Base-by-base conservation (phyloP, 2,888 invertebrate species). In the Mythimna lalbum region DNA sequence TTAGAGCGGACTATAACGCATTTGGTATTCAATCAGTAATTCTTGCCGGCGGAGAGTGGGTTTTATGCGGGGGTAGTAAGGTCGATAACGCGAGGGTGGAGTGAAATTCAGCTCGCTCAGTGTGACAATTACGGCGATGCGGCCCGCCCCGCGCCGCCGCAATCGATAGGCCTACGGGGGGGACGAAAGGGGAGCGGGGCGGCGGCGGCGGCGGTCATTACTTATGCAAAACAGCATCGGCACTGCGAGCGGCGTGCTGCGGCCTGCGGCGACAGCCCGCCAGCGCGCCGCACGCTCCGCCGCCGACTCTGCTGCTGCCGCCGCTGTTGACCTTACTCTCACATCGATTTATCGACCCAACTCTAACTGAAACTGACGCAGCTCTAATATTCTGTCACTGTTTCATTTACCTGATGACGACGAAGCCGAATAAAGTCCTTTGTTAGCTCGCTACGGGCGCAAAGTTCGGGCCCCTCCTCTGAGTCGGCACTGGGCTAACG, bases 161-260 rank as follows among this genome's bases (percentile, higher is more conserved):
- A 97, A 94, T 97, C 97, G 84, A 97, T 97, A 89, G 97, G 97
- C 83, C 97, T 97, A 92, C 97, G 97, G 88, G 96, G 97, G 93
- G 95, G 96, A 60, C 96, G 91, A 93, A 81, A 92, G 91, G 1
- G 47, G 70, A 19, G 86, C 80, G 93, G 93, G 80, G 85, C 76
- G 83, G 85, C 81, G 82, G 87, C 76, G 83, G 82, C 84, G 87
- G 88, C 87, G 88, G 88, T 93, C 93, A 95, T 95, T 94, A 95
- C 93, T 95, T 95, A 96, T 95, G 95, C 94, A 95, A 95, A 94
- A 95, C 94, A 94, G 91, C 92, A 94, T 88, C 86, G 88, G 89
- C 89, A 89, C 86, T 85, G 62, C 64, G 52, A 76, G 76, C 65
- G 39, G 84, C 85, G 78, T 85, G 86, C 88, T 87, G 80, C 76